Evolutionary conservation across 2,888 invertebrate genomes (phyloP).

Genomic region (Teleiodes luculella): DNA sequence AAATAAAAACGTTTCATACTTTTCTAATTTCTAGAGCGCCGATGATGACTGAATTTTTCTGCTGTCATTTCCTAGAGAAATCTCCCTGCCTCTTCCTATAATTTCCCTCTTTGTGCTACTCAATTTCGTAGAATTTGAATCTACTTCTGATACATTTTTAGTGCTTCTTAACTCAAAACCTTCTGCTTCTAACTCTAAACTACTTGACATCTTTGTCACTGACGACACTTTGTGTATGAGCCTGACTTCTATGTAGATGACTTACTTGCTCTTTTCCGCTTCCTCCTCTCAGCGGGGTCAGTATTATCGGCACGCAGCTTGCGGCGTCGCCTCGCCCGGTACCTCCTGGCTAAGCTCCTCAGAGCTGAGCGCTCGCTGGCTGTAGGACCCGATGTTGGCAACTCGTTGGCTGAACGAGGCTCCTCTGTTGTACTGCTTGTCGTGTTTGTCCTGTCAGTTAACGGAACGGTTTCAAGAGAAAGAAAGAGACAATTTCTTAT

Average conservation of each 20-base stretch:
- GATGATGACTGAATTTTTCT: no score
- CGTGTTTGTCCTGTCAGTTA: constrained; percentile 51
- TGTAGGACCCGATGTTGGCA: constrained; percentile 82
- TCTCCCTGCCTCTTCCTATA: no score
- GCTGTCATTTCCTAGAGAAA: no score
- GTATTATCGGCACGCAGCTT: constrained; percentile 64
- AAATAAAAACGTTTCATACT: no score
- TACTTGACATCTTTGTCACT: constrained; percentile 62
- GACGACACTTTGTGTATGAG: constrained; percentile 64
- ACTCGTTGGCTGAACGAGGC: constrained; percentile 76
- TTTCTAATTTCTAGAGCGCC: no score
- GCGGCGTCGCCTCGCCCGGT: constrained; percentile 72
- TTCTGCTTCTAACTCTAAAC: no score
- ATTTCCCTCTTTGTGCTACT: no score
- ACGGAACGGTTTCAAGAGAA: no score
- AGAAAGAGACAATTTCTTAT: no score
- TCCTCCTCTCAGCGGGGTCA: constrained; percentile 68
- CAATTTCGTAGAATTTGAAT: no score
- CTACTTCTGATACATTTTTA: no score
- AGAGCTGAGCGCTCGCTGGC: constrained; percentile 79
- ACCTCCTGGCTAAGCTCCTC: constrained; percentile 84
- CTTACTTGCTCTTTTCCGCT: constrained; percentile 74
- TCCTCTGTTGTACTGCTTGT: constrained; percentile 59
- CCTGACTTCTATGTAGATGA: constrained; percentile 79
- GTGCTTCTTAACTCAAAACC: no score